Evolutionary conservation across 2,888 invertebrate genomes (phyloP).

Genomic region (Epirrhoe tristata): DNA sequence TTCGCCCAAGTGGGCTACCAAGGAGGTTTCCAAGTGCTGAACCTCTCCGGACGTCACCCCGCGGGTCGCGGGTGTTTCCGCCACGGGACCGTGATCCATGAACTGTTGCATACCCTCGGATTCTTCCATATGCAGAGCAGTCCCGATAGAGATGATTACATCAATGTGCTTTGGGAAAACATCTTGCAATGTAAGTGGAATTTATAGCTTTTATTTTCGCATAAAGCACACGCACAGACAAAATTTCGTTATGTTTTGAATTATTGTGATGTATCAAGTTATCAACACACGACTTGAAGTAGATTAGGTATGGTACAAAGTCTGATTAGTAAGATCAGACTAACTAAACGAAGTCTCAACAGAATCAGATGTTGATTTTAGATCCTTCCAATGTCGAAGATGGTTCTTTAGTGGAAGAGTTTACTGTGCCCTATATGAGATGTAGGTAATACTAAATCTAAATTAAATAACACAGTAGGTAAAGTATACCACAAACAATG

Average conservation of each 20-base stretch:
- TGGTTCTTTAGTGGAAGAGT: too few species aligned
- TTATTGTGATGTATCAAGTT: background rate
- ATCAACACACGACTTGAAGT: too few species aligned
- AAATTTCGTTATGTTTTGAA: too few species aligned
- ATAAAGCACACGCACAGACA: too few species aligned
- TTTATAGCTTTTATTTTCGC: background rate
- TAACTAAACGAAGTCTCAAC: too few species aligned
- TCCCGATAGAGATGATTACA: conserved; percentile 90
- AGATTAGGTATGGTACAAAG: too few species aligned
- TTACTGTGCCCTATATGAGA: too few species aligned
- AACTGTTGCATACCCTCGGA: conserved; percentile 91
- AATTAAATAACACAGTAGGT: too few species aligned
- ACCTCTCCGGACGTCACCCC: conserved; percentile 83
- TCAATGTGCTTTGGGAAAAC: conserved; percentile 90
- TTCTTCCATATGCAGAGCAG: conserved; percentile 94
- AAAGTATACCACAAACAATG: background rate
- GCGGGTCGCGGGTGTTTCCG: conserved; percentile 86
- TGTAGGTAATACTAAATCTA: too few species aligned
- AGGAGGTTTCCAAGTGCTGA: conserved; percentile 83
- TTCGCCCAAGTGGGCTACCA: conserved; percentile 82
- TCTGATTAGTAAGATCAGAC: too few species aligned
- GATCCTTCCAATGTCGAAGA: too few species aligned
- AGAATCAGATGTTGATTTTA: too few species aligned
- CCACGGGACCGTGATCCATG: conserved; percentile 90
- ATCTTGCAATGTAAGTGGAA: conserved; percentile 84